phyloP scores from a whole-genome alignment of 2,797 vertebrate genomes.

The Choloepus didactylus region DNA sequence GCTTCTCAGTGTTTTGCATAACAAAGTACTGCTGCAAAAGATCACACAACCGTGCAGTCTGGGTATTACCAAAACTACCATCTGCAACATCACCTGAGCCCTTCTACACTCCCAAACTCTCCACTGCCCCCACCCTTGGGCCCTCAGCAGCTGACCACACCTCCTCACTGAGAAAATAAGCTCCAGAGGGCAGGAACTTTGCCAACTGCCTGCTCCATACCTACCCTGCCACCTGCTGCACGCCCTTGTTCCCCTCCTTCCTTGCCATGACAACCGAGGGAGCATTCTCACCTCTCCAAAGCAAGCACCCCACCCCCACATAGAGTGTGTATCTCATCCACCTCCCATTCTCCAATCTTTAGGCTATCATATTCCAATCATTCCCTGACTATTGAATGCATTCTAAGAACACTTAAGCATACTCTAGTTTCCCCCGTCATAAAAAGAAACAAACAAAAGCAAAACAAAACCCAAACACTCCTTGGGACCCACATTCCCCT shows the following conservation, averaged over 20 bases:
- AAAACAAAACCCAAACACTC: neutral
- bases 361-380: neutral
- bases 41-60: neutral
- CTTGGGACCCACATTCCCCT: neutral
- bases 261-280: neutral
- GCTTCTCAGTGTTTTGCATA: neutral
- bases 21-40: neutral
- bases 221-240: neutral
- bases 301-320: neutral
- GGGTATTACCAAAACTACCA: neutral
- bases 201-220: too few relatives aligned
- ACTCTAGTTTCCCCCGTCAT: neutral
- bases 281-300: neutral
- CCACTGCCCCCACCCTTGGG: neutral
- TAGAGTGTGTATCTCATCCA: too few relatives aligned
- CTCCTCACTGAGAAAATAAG: neutral
- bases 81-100: neutral
- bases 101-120: neutral
- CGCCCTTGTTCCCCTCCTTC: neutral
- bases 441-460: constrained; percentile 15
- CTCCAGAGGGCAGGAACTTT: too few relatives aligned
- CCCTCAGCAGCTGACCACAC: neutral
- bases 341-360: neutral
- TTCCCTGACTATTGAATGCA: neutral
- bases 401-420: neutral